These are phyloP conservation scores for Vollenhovia emeryi DNA, from an alignment of 1,140 invertebrate species.

Conservation along the genomic window DNA sequence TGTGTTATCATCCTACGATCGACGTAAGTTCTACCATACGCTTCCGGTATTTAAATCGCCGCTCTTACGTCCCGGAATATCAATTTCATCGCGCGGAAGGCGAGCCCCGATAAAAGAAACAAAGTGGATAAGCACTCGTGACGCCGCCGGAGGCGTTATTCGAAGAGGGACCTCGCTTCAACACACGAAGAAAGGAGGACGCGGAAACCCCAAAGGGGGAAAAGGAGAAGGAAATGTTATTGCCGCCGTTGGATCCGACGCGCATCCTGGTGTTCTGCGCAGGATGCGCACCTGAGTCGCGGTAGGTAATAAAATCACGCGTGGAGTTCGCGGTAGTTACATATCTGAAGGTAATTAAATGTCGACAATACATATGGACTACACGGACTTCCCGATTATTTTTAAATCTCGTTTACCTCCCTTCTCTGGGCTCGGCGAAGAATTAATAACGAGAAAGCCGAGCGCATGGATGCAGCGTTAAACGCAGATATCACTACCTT, in stretches of 20 bases:
- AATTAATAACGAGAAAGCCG: not conserved
- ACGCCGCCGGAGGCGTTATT: conserved; percentile 57
- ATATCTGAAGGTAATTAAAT: conserved; percentile 47
- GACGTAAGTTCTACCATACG: conserved; percentile 19
- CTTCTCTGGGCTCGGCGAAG: not conserved
- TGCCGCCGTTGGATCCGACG: conserved; percentile 30
- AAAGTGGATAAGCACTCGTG: conserved; percentile 65
- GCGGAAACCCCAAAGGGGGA: conserved; percentile 12
- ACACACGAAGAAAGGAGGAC: conserved; percentile 22
- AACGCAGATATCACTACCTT: not conserved
- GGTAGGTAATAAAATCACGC: conserved; percentile 57
- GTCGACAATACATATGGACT: conserved; percentile 46
- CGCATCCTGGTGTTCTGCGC: conserved; percentile 51
- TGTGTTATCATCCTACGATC: conserved; percentile 44
- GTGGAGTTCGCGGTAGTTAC: conserved; percentile 20
- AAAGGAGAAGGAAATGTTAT: conserved; percentile 56
- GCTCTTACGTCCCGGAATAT: conserved; percentile 54
- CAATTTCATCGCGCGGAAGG: conserved; percentile 61
- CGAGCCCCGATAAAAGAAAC: conserved; percentile 57
- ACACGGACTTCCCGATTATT: conserved; percentile 37
- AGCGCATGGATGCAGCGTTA: not conserved
- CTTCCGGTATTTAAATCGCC: conserved; percentile 53
- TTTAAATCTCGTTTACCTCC: not conserved
- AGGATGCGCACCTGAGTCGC: conserved; percentile 61
- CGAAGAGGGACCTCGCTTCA: conserved; percentile 17